A percentile compares a stretch with the other conserved stretches of the same genome.
Conservation (phyloP, 2,888 invertebrate species). For the Tolmerus cingulatus region DNA sequence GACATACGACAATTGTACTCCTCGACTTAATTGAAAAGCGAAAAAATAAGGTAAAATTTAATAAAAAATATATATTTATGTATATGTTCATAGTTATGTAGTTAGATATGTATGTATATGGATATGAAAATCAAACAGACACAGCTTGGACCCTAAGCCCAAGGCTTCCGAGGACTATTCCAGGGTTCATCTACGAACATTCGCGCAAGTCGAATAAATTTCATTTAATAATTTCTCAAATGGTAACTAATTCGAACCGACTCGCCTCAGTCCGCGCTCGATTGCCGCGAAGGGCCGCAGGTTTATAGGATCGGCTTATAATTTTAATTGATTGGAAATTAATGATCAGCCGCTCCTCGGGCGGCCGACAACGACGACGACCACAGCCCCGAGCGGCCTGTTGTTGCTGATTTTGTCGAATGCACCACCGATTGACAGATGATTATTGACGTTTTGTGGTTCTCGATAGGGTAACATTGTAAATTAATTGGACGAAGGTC, state of each 20-base stretch:
- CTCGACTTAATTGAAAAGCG: conserved; percentile 48
- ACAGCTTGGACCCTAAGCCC: background rate
- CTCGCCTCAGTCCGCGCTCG: background rate
- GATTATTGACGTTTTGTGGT: conserved; percentile 25
- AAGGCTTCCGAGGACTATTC: background rate
- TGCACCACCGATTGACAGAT: conserved; percentile 14
- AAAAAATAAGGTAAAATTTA: conserved; percentile 38
- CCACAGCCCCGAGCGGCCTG: background rate
- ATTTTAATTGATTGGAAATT: conserved; percentile 54
- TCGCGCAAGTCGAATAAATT: conserved; percentile 21
- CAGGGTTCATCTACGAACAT: background rate
- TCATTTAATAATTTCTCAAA: conserved; percentile 44
- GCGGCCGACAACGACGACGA: background rate
- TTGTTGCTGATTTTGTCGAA: background rate
- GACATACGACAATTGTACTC: conserved; percentile 48
- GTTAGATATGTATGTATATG: too few species aligned
- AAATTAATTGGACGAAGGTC: conserved; percentile 19
- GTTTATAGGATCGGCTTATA: conserved; percentile 53
- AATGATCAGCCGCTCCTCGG: conserved; percentile 47
- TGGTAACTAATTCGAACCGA: conserved; percentile 32
- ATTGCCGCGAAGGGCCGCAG: conserved; percentile 47
- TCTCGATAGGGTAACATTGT: conserved; percentile 8
- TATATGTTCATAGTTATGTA: too few species aligned
- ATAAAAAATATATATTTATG: background rate
- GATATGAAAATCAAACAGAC: background rate